phyloP scores from a whole-genome alignment of 2,113 vertebrate genomes.

The Cisticola juncidis region DNA sequence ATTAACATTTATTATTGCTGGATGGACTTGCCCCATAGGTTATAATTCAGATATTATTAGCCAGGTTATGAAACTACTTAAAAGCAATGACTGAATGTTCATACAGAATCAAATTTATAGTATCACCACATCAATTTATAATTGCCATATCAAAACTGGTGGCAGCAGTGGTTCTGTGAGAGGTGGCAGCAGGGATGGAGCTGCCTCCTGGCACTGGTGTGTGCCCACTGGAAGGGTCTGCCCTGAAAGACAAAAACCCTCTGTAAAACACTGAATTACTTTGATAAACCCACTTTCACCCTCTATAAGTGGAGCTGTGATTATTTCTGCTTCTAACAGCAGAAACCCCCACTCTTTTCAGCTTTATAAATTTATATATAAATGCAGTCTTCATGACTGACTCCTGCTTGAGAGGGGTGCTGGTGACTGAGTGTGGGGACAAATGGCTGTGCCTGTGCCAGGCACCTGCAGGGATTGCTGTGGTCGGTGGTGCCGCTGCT shows the following conservation, averaged over 20 bases:
- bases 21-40: neutral
- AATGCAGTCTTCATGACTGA: neutral
- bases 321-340: neutral
- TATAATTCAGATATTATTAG: neutral
- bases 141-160: neutral
- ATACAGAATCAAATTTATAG: neutral
- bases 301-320: neutral
- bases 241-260: neutral
- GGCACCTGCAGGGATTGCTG: neutral
- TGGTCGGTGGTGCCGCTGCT: rapidly evolving
- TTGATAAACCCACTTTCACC: neutral
- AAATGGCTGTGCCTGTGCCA: neutral
- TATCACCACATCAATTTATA: rapidly evolving
- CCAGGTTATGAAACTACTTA: neutral
- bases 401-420: neutral
- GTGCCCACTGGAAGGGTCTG: neutral
- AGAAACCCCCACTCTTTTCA: neutral
- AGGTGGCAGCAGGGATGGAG: neutral
- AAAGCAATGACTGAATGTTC: neutral
- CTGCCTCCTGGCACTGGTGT: neutral
- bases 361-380: too few species aligned
- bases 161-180: neutral
- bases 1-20: neutral
- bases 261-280: neutral
- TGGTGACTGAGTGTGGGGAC: neutral